phyloP scores from a whole-genome alignment of 92 coral and sea anemone genomes.

The Chrysogorgia sp. region DNA sequence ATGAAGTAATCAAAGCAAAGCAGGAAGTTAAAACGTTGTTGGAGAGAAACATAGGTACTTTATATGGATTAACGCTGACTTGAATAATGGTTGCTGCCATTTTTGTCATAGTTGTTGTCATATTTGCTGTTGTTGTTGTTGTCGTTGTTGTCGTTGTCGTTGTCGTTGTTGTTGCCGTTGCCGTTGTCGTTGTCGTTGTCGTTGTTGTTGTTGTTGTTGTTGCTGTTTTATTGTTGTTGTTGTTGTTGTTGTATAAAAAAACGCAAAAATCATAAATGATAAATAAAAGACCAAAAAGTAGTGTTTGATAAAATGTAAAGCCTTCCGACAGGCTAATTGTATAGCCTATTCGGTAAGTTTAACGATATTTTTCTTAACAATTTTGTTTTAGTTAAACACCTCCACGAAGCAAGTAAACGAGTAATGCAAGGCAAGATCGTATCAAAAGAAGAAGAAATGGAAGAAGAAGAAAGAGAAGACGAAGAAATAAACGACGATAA shows the following conservation, averaged over 20 bases:
- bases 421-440: constrained; percentile 63
- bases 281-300: too few species aligned
- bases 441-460: background rate
- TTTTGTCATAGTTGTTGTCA: background rate
- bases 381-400: constrained; percentile 72
- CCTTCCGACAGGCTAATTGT: too few species aligned
- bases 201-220: background rate
- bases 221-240: too few species aligned
- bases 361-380: background rate
- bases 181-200: background rate
- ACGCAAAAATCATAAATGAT: too few species aligned
- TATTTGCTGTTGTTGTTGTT: background rate
- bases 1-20: constrained; percentile 86
- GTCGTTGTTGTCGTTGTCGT: background rate
- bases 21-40: constrained; percentile 77
- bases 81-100: too few species aligned
- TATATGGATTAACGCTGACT: too few species aligned
- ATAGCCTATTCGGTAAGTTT: too few species aligned
- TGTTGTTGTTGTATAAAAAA: too few species aligned
- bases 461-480: constrained; percentile 9
- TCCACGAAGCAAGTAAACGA: constrained; percentile 71
- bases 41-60: constrained; percentile 84
- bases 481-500: background rate
- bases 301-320: too few species aligned
- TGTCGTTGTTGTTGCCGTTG: background rate